A percentile compares a stretch with the other conserved stretches of the same genome.
Conservation (phyloP, 2,888 invertebrate species). For the Seladonia tumulorum region DNA sequence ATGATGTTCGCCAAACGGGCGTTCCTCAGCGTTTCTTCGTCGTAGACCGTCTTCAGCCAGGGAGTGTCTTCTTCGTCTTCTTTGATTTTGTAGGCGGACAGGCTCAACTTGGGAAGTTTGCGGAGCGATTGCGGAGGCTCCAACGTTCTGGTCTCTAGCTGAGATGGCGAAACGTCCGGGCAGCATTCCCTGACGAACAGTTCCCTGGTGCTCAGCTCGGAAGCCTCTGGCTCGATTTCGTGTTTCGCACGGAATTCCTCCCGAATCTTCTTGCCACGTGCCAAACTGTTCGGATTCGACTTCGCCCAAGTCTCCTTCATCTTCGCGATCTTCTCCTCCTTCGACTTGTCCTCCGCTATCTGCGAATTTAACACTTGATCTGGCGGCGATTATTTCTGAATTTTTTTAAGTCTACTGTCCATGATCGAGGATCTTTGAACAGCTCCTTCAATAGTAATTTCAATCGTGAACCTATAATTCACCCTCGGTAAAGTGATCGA, state of each 20-base stretch:
- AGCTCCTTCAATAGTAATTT: no score
- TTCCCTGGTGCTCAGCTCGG: neutral
- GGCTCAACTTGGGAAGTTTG: slow-evolving; percentile 41
- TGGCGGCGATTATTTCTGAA: no score
- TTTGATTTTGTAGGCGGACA: slow-evolving; percentile 36
- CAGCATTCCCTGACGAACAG: neutral
- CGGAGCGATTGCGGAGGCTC: slow-evolving; percentile 33
- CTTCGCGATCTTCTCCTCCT: slow-evolving; percentile 57
- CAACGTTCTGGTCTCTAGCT: slow-evolving; percentile 36
- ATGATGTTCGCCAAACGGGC: slow-evolving; percentile 15
- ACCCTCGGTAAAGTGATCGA: no score
- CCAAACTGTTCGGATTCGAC: slow-evolving; percentile 60
- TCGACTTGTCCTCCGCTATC: slow-evolving; percentile 57
- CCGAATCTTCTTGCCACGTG: slow-evolving; percentile 67
- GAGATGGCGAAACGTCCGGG: neutral
- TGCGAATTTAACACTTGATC: slow-evolving; percentile 28
- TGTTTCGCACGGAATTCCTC: slow-evolving; percentile 62
- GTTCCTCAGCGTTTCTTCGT: slow-evolving; percentile 34
- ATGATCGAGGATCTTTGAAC: no score
- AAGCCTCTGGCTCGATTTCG: neutral
- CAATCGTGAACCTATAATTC: no score
- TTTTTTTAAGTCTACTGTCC: no score
- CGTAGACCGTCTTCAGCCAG: slow-evolving; percentile 20
- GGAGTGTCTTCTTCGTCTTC: slow-evolving; percentile 25
- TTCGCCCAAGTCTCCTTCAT: slow-evolving; percentile 67